Conservation (phyloP, 2,888 invertebrate species). For the Ceraclea dissimilis region DNA sequence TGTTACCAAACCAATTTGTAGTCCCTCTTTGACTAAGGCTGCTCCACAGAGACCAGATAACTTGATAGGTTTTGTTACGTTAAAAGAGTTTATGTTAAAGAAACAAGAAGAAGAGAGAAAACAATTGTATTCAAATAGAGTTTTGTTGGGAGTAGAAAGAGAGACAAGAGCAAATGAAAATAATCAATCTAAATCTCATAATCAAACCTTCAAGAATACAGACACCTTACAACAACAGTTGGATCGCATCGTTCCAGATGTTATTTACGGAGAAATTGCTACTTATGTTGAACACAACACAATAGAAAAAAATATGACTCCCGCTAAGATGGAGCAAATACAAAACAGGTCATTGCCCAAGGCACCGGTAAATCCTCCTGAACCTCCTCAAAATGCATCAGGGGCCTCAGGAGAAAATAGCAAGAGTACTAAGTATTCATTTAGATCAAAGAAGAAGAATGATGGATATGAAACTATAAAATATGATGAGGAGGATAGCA, state of each 20-base stretch:
- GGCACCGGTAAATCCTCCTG: slow-evolving; percentile 34
- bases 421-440: slow-evolving; percentile 4
- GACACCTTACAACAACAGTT: slow-evolving; percentile 31
- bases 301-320: slow-evolving; percentile 29
- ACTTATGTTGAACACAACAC: slow-evolving; percentile 6
- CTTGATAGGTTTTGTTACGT: slow-evolving; percentile 61
- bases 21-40: slow-evolving; percentile 36
- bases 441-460: slow-evolving; percentile 21
- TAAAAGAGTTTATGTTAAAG: slow-evolving; percentile 72
- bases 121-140: slow-evolving; percentile 50
- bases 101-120: slow-evolving; percentile 66
- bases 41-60: slow-evolving; percentile 47
- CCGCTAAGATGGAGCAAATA: slow-evolving; percentile 31
- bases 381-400: slow-evolving; percentile 15
- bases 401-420: background rate
- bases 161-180: slow-evolving; percentile 29
- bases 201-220: slow-evolving; percentile 19
- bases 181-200: slow-evolving; percentile 24
- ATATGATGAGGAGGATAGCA: slow-evolving; percentile 20
- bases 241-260: slow-evolving; percentile 44
- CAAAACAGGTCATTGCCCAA: slow-evolving; percentile 40
- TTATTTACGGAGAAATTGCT: slow-evolving; percentile 46
- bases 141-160: slow-evolving; percentile 46
- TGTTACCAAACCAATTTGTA: slow-evolving; percentile 36
- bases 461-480: slow-evolving; percentile 26